phyloP scores from a whole-genome alignment of 2,888 invertebrate genomes.

The Sthenelais limicola region DNA sequence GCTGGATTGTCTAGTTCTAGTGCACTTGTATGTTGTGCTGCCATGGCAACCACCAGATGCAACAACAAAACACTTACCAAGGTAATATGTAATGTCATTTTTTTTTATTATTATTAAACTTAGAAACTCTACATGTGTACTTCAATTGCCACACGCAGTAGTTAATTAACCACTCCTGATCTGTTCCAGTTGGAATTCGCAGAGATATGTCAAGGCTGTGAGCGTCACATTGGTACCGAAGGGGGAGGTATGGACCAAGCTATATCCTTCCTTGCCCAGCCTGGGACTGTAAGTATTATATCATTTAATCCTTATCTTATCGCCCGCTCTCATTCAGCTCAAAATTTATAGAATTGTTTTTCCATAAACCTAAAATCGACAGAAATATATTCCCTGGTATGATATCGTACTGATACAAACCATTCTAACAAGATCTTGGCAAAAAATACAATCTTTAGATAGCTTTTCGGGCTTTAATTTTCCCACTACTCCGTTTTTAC shows the following conservation, averaged over 20 bases:
- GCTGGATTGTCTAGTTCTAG: constrained; percentile 98
- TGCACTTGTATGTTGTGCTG: constrained; percentile 94
- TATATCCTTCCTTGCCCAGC: constrained; percentile 89
- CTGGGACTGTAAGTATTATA: constrained; percentile 67
- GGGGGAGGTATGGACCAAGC: constrained; percentile 99
- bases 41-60: constrained; percentile 83
- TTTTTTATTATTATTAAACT: background rate
- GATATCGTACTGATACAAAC: too few relatives aligned
- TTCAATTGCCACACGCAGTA: background rate
- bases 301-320: too few relatives aligned
- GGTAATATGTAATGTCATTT: constrained; percentile 51
- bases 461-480: too few relatives aligned
- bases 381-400: too few relatives aligned
- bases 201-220: constrained; percentile 89
- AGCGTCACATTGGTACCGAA: constrained; percentile 95
- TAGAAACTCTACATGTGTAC: background rate
- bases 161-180: background rate
- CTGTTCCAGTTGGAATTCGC: constrained; percentile 78
- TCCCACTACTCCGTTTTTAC: too few relatives aligned
- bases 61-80: constrained; percentile 71
- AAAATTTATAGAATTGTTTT: too few relatives aligned
- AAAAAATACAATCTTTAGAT: too few relatives aligned
- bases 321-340: too few relatives aligned
- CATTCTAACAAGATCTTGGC: too few relatives aligned
- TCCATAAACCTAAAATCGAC: too few relatives aligned